A percentile compares a stretch with the other conserved stretches of the same genome.
These are phyloP conservation scores for Macrostomum lignano DNA, from an alignment of 1,140 invertebrate genomes.

Conservation along the genomic window DNA sequence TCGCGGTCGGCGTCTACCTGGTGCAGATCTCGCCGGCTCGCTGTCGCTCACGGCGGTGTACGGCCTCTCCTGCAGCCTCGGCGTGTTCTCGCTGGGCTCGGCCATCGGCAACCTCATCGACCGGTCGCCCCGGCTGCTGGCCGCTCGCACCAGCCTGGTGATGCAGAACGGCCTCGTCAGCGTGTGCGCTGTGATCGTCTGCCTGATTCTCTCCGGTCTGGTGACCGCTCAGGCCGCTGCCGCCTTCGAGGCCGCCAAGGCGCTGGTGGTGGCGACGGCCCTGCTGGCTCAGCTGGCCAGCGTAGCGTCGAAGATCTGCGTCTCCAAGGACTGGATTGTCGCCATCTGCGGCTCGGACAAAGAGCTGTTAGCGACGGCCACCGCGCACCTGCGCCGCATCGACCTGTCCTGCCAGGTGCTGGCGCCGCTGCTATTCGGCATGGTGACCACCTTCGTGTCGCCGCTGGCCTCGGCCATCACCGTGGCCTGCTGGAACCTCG, in stretches of 20 bases:
- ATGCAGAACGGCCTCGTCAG: slow-evolving; percentile 8
- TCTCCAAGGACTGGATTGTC: slow-evolving; percentile 33
- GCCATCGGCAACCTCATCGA: slow-evolving; percentile 32
- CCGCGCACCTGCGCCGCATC: slow-evolving; percentile 22
- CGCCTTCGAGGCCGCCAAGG: too few species aligned
- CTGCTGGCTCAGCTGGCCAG: slow-evolving; percentile 22
- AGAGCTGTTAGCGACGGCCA: slow-evolving; percentile 15
- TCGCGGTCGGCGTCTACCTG: slow-evolving; percentile 32
- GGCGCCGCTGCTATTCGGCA: slow-evolving; percentile 30
- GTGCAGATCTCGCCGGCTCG: slow-evolving; percentile 16
- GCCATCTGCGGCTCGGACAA: slow-evolving; percentile 20
- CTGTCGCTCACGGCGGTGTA: slow-evolving; percentile 29
- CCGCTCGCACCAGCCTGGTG: too few species aligned
- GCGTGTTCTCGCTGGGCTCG: slow-evolving; percentile 29
- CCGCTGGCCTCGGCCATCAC: slow-evolving; percentile 20
- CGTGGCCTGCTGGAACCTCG: slow-evolving; percentile 31
- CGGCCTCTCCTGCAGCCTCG: slow-evolving; percentile 23
- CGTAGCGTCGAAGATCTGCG: slow-evolving; percentile 25
- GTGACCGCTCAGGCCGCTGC: too few species aligned
- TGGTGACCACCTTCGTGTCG: slow-evolving; percentile 23
- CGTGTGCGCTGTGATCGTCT: slow-evolving; percentile 7
- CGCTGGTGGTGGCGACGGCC: slow-evolving; percentile 14
- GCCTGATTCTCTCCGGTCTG: slow-evolving; percentile 6
- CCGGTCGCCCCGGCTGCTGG: slow-evolving; percentile 24
- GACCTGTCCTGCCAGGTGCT: slow-evolving; percentile 29